A percentile compares a stretch with the other conserved stretches of the same genome.
phyloP scores from a whole-genome alignment of 2,113 vertebrate genomes.

The Ramphastos sulfuratus region DNA sequence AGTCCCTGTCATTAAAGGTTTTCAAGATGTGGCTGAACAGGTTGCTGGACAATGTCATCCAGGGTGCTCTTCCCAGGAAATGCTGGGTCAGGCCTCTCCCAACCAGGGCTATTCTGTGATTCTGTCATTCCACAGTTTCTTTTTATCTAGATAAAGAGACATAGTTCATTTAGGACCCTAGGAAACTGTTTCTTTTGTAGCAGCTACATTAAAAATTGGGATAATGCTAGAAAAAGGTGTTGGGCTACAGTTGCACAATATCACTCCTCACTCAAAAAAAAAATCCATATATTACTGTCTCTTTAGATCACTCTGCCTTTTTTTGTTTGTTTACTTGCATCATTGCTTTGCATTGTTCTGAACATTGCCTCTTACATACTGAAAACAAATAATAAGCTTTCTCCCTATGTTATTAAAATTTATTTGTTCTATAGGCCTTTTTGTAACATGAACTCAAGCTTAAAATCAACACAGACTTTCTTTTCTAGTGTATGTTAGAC shows the following conservation, averaged over 20 bases:
- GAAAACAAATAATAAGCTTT: not conserved
- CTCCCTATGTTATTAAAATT: not conserved
- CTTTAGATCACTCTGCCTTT: not conserved
- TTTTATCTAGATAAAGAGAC: not conserved
- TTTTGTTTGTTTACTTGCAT: not conserved
- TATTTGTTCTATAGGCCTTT: not conserved
- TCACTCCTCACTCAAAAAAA: not conserved
- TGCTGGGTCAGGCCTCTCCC: not conserved
- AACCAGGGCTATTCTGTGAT: not conserved
- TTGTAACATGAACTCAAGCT: not conserved
- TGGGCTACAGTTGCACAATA: not conserved
- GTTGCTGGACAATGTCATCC: not conserved
- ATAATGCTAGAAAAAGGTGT: not conserved
- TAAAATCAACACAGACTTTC: not conserved
- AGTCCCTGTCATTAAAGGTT: not conserved
- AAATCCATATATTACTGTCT: not conserved
- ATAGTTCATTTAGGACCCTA: not conserved
- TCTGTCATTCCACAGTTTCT: not conserved
- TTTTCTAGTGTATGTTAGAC: not conserved
- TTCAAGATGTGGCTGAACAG: not conserved
- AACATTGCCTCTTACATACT: not conserved
- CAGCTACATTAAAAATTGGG: not conserved
- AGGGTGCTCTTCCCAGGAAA: not conserved
- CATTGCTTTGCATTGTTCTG: not conserved
- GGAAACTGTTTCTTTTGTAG: not conserved